Percentiles rank a stretch among this genome's conserved stretches.
These are phyloP conservation scores for Epicampocera succincta DNA, from an alignment of 2,888 invertebrate genomes.

Conservation along the genomic window DNA sequence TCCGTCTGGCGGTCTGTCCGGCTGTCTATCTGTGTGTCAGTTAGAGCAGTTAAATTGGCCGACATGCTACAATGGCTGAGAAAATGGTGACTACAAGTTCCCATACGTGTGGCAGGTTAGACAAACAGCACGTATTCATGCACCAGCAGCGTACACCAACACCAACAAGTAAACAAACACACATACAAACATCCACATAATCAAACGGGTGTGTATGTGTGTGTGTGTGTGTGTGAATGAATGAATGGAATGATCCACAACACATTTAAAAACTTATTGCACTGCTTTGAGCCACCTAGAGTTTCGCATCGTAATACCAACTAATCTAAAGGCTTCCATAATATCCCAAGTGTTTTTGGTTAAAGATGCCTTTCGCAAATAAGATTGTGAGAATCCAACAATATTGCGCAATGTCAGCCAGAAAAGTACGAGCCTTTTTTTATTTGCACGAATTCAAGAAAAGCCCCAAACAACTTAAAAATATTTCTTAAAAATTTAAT, in stretches of 20 bases:
- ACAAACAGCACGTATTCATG: slow-evolving; percentile 58
- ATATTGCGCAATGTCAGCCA: slow-evolving; percentile 47
- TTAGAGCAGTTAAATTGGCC: slow-evolving; percentile 43
- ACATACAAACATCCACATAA: background rate
- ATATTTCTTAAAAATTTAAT: background rate
- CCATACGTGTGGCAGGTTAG: slow-evolving; percentile 55
- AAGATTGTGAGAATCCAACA: slow-evolving; percentile 41
- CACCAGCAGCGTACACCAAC: slow-evolving; percentile 47
- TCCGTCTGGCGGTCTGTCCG: slow-evolving; percentile 4
- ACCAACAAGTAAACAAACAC: slow-evolving; percentile 16
- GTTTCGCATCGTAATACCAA: slow-evolving; percentile 44
- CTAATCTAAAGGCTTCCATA: slow-evolving; percentile 53
- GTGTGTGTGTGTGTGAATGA: background rate
- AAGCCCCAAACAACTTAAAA: background rate
- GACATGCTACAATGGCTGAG: slow-evolving; percentile 42
- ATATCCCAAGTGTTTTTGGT: slow-evolving; percentile 62
- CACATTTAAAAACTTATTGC: slow-evolving; percentile 44
- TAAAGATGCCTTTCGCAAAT: slow-evolving; percentile 53
- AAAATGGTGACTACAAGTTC: slow-evolving; percentile 24
- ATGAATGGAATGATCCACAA: slow-evolving; percentile 29
- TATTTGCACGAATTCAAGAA: background rate
- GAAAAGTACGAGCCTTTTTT: background rate
- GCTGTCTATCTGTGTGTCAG: slow-evolving; percentile 1
- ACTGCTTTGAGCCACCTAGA: slow-evolving; percentile 37
- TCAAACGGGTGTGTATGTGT: background rate